A percentile compares a stretch with the other conserved stretches of the same genome.
Evolutionary conservation across 2,113 vertebrate species (phyloP).

Genomic region (Leptobrachium leishanense): DNA sequence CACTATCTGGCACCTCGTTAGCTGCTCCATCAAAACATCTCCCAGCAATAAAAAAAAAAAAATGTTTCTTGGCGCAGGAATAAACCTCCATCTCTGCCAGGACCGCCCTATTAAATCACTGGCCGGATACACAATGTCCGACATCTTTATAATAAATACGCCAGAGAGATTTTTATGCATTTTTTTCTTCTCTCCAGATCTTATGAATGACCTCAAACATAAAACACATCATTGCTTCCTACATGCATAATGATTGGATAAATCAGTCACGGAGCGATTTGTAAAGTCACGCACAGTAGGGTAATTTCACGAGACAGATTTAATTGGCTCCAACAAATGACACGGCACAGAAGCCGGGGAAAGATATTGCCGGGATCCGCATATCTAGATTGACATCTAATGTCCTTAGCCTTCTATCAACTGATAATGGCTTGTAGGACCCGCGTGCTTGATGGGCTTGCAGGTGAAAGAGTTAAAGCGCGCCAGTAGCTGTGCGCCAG

Average conservation of each 20-base stretch:
- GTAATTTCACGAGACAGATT: background rate
- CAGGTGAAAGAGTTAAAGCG: background rate
- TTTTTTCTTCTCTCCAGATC: background rate
- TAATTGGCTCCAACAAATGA: background rate
- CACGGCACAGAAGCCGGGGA: background rate
- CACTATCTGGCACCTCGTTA: too few species aligned
- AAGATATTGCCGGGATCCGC: background rate
- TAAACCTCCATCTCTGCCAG: background rate
- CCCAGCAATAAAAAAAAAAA: too few species aligned
- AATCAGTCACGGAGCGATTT: conserved; percentile 2
- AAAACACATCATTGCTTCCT: background rate
- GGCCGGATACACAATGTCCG: background rate
- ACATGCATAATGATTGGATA: background rate
- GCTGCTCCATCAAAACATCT: too few species aligned
- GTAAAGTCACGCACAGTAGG: background rate
- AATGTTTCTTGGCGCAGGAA: too few species aligned
- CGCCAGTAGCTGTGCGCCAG: background rate
- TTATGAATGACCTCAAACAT: background rate
- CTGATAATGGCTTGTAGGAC: background rate
- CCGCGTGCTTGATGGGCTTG: background rate
- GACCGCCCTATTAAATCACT: background rate
- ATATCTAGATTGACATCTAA: background rate
- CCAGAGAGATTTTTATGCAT: background rate
- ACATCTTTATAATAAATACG: background rate
- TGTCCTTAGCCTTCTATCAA: background rate